Conservation (phyloP, 2,888 invertebrate genomes). For the Thecophora atra region DNA sequence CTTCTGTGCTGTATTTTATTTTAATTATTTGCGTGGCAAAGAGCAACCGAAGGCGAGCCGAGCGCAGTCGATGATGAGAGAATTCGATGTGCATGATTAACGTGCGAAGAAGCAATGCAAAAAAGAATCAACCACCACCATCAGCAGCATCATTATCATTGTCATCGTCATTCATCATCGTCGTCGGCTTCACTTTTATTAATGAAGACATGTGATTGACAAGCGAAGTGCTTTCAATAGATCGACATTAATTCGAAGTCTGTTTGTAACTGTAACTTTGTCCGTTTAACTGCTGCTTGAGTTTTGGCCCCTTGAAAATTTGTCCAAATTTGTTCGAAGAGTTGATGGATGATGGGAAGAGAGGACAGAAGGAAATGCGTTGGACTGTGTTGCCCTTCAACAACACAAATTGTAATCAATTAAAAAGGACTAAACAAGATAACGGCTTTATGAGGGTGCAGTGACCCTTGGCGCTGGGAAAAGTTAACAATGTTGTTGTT, state of each 20-base stretch:
- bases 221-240: conserved; percentile 42
- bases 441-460: conserved; percentile 2
- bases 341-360: not conserved
- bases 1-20: no score
- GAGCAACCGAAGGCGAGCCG: no score
- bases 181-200: not conserved
- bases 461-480: not conserved
- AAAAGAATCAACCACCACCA: not conserved
- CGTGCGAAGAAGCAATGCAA: conserved; percentile 7
- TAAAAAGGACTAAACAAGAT: not conserved
- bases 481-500: not conserved
- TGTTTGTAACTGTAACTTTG: not conserved
- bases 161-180: not conserved
- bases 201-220: conserved; percentile 44
- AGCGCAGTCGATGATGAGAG: not conserved
- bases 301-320: not conserved
- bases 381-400: no score
- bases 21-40: no score
- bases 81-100: conserved; percentile 26
- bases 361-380: no score
- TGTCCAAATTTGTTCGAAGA: not conserved
- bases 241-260: conserved; percentile 44
- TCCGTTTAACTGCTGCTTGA: not conserved
- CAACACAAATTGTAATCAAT: not conserved
- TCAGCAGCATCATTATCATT: not conserved